A percentile compares a stretch with the other conserved stretches of the same genome.
Evolutionary conservation across 1,140 invertebrate genomes (phyloP).

Genomic region (Dendroctonus valens): DNA sequence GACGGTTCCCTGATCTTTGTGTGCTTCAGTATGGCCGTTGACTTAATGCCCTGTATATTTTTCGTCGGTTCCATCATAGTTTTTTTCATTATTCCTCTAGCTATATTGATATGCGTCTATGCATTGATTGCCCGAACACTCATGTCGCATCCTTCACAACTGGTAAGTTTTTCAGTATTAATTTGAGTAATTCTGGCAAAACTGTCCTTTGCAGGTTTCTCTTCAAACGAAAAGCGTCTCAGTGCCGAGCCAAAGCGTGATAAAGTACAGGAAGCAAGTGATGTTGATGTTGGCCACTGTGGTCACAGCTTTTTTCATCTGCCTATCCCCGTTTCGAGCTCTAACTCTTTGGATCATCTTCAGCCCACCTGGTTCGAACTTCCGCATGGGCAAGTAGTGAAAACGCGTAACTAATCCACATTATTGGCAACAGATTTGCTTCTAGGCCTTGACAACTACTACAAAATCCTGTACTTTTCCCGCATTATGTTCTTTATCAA

Average conservation of each 20-base stretch:
- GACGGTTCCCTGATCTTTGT: slow-evolving; percentile 69
- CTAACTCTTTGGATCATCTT: slow-evolving; percentile 83
- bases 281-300: slow-evolving; percentile 88
- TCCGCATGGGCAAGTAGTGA: slow-evolving; percentile 53
- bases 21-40: slow-evolving; percentile 72
- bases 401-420: background rate
- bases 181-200: slow-evolving; percentile 7
- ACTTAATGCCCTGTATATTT: slow-evolving; percentile 72
- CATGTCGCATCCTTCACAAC: slow-evolving; percentile 71
- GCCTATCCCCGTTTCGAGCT: slow-evolving; percentile 81
- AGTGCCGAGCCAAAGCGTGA: slow-evolving; percentile 51
- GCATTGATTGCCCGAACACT: slow-evolving; percentile 79
- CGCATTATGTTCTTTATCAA: slow-evolving; percentile 86
- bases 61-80: slow-evolving; percentile 74
- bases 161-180: slow-evolving; percentile 45
- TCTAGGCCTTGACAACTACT: slow-evolving; percentile 70
- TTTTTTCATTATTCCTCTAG: slow-evolving; percentile 82
- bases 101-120: slow-evolving; percentile 78
- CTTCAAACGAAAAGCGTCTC: slow-evolving; percentile 40
- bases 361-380: slow-evolving; percentile 61
- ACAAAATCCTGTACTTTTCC: slow-evolving; percentile 81
- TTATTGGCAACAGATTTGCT: background rate
- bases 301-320: slow-evolving; percentile 87
- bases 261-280: slow-evolving; percentile 71
- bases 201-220: slow-evolving; percentile 8